Conservation (phyloP, 2,113 vertebrate genomes). For the Microtus montanus region DNA sequence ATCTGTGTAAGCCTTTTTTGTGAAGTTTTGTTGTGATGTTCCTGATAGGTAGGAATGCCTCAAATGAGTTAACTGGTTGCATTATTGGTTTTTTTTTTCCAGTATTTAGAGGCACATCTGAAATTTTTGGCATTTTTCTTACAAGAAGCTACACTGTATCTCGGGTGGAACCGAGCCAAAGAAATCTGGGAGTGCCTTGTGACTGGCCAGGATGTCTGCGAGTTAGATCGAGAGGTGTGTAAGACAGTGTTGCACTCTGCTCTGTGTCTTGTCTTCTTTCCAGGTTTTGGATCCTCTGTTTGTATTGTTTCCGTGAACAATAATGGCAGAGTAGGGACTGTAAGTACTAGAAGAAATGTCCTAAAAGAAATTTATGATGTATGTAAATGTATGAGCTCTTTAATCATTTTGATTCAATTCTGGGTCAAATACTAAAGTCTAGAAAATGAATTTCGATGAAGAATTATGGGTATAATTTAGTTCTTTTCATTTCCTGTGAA, state of each 20-base stretch:
- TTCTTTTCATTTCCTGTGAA: background rate
- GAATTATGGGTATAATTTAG: background rate
- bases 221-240: conserved; percentile 95
- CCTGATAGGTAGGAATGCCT: conserved; percentile 54
- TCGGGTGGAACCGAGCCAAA: conserved; percentile 98
- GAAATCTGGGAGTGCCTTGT: conserved; percentile 99
- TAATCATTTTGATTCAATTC: conserved; percentile 40
- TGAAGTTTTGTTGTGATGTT: background rate
- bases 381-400: background rate
- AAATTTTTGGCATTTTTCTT: conserved; percentile 99
- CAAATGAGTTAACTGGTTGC: conserved; percentile 69
- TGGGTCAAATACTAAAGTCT: conserved; percentile 30
- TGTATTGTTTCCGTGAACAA: background rate
- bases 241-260: background rate
- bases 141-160: conserved; percentile 98
- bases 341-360: background rate
- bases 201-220: conserved; percentile 96
- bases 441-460: background rate
- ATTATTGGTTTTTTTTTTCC: conserved; percentile 72
- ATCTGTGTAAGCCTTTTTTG: background rate
- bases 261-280: background rate
- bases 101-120: conserved; percentile 99
- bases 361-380: background rate
- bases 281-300: background rate
- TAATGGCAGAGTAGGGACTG: background rate